These are phyloP conservation scores for Diplodus puntazzo DNA, from an alignment of 2,797 vertebrate genomes.

Conservation along the genomic window DNA sequence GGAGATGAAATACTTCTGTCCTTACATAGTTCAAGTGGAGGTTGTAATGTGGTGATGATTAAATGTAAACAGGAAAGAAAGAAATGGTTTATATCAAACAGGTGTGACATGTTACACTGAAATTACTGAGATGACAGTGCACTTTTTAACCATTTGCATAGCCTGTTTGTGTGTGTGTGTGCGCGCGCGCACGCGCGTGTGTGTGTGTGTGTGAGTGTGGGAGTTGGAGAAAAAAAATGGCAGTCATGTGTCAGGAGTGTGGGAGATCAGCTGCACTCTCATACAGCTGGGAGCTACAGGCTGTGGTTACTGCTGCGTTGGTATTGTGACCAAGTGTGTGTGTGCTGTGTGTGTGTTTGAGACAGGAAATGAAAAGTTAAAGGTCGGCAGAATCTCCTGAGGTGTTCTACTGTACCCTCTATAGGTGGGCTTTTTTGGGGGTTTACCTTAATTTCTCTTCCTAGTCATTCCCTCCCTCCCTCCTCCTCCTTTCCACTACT, in stretches of 20 bases:
- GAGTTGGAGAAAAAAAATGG: not conserved
- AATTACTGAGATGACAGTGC: not conserved
- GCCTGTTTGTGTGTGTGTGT: slow-evolving; percentile 7
- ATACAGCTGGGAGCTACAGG: slow-evolving; percentile 55
- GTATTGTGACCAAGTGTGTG: no score
- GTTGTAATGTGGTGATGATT: not conserved
- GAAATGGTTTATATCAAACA: not conserved
- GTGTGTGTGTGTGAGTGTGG: not conserved
- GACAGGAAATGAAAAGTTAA: slow-evolving; percentile 38
- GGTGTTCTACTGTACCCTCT: slow-evolving; percentile 2
- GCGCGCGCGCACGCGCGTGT: slow-evolving; percentile 7
- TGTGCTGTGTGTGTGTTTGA: not conserved
- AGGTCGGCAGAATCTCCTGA: slow-evolving; percentile 18
- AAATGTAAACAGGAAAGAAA: not conserved
- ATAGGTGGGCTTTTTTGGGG: not conserved
- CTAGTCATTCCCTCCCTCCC: not conserved
- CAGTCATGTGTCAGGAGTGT: slow-evolving; percentile 57
- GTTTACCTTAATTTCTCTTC: not conserved
- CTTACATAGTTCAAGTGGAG: no score
- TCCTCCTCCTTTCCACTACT: not conserved
- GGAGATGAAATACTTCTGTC: not conserved
- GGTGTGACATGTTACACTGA: not conserved
- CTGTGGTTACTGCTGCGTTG: not conserved
- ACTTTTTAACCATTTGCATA: not conserved
- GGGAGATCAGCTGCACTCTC: slow-evolving; percentile 70